Base-by-base conservation (phyloP, 2,888 invertebrate genomes). In the Scaptomyza caliginosa region DNA sequence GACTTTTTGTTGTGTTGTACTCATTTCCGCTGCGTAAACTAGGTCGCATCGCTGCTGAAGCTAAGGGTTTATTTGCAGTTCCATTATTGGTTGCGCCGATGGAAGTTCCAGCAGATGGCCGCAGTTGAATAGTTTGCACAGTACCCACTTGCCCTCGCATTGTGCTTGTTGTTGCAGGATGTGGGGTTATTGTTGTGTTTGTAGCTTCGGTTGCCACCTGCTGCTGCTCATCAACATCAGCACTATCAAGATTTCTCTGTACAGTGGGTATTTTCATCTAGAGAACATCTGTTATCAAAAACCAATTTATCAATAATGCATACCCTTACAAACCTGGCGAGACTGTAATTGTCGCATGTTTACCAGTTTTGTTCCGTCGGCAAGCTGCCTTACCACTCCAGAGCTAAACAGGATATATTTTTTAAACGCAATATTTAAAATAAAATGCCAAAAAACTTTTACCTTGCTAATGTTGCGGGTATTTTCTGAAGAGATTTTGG, bases 401-500 rank as follows among this genome's bases (percentile, higher is more conserved):
- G 90, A 88, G 64, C 90, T 90, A 62, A 2, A 32, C 5, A 17
- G 1, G 32, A 10, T 56, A 8, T 24, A 39, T 30, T 13, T 2
- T 26, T 3, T 21, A 38, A 19, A 16, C 2, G 11, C 0, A 28
- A 17, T 6, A 16, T 11, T 11, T 23, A n/a, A n/a, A n/a, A 11
- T 5, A 1, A 0, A 17, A n/a, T 5, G 1, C 32, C 11, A 4
- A 7, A 10, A 10, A 28, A 4, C n/a, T n/a, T 63, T 71, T 69
- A 87, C 91, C 88, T 90, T 38, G 88, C 86, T 43, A 89, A 57
- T 0, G 89, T 79, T 21, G 83, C 73, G 6, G 89, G 87, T 64
- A 89, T 78, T 73, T 89, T 91, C 38, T 89, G 89, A 46, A 91
- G 55, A 2, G 86, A 75, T 69, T 90, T 90, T 11, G 89, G 56